Evolutionary conservation across 2,888 invertebrate species (phyloP).

Genomic region (Papilio elwesi): DNA sequence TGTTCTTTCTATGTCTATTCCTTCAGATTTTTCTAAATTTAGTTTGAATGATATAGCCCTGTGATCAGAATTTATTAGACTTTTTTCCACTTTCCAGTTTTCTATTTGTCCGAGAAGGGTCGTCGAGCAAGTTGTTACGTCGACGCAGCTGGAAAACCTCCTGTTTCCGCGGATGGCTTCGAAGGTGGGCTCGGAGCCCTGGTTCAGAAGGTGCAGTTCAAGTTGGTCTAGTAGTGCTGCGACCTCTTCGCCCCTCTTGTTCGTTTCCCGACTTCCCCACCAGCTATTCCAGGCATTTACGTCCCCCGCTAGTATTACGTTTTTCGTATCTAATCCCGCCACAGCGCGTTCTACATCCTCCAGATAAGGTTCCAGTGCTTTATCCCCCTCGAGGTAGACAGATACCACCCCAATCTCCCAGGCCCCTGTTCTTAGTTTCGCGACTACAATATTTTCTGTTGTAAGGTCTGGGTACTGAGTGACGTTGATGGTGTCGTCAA

Average conservation of each 20-base stretch:
- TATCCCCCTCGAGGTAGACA: not conserved
- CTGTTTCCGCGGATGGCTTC: too few relatives aligned
- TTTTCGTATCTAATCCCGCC: too few relatives aligned
- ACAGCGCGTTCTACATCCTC: not conserved
- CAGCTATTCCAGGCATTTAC: not conserved
- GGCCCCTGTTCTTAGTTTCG: not conserved
- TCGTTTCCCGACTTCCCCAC: too few relatives aligned
- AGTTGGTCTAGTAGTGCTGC: not conserved
- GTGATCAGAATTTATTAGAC: not conserved
- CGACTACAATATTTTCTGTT: not conserved
- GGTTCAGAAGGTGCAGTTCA: not conserved
- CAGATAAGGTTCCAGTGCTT: too few relatives aligned
- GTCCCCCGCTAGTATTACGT: too few relatives aligned
- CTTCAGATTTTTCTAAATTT: not conserved
- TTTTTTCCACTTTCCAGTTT: too few relatives aligned
- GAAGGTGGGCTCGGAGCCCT: too few relatives aligned
- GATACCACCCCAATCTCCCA: conserved; percentile 5
- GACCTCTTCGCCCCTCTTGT: not conserved
- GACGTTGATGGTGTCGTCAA: not conserved
- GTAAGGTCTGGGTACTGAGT: not conserved
- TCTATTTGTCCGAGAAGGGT: too few relatives aligned
- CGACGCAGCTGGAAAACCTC: too few relatives aligned
- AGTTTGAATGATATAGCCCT: not conserved
- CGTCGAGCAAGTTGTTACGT: too few relatives aligned
- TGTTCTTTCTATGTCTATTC: conserved; percentile 9